Conservation (phyloP, 2,113 vertebrate genomes). For the Sisor rabdophorus region DNA sequence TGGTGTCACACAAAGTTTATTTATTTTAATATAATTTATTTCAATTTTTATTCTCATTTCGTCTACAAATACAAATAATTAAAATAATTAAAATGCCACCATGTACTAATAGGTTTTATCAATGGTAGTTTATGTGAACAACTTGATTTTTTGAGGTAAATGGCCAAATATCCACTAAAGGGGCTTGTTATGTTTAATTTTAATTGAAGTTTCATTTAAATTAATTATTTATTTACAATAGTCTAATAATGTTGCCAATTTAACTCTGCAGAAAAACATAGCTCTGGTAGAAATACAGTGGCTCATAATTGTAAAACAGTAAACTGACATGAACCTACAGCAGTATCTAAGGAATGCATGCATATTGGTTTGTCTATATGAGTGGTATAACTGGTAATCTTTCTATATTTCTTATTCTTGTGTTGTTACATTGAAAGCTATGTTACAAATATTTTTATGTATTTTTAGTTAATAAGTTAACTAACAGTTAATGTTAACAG, state of each 20-base stretch:
- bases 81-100: neutral
- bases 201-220: neutral
- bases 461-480: neutral
- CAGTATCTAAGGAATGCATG: neutral
- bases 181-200: neutral
- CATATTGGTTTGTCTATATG: neutral
- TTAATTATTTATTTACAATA: neutral
- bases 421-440: neutral
- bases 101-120: neutral
- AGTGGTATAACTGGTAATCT: neutral
- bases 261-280: neutral
- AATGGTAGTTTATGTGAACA: neutral
- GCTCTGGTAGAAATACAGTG: neutral
- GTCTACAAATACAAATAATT: neutral
- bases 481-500: neutral
- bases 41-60: neutral
- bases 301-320: neutral
- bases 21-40: neutral
- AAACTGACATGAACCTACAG: neutral
- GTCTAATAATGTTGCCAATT: neutral
- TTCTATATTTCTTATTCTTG: neutral
- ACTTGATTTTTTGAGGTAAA: too few species aligned
- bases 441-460: neutral
- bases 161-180: neutral
- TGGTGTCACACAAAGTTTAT: neutral